Evolutionary conservation across 2,113 vertebrate species (phyloP).

Genomic region (Amphiprion ocellaris): DNA sequence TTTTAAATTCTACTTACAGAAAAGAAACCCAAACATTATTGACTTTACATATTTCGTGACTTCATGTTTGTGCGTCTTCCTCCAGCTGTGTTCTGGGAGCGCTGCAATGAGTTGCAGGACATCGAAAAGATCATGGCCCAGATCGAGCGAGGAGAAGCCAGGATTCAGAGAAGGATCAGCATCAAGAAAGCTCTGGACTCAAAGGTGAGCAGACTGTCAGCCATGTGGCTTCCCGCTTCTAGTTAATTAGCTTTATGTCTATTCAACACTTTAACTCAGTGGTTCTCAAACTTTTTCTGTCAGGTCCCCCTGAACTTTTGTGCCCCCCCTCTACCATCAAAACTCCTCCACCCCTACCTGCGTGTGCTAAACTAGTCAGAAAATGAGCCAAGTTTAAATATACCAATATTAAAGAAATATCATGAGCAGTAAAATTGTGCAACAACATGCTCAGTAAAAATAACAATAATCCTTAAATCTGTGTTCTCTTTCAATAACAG

Average conservation of each 20-base stretch:
- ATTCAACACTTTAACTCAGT: background rate
- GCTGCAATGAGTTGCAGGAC: constrained; percentile 98
- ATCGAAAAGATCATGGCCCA: constrained; percentile 99
- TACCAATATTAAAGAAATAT: no score
- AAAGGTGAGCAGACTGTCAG: constrained; percentile 85
- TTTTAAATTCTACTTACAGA: background rate
- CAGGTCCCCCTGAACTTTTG: no score
- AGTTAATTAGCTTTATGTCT: constrained; percentile 4
- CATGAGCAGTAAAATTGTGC: no score
- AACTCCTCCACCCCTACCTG: no score
- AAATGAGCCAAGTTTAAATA: no score
- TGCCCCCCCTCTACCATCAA: no score
- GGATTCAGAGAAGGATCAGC: constrained; percentile 98
- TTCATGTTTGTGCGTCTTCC: background rate
- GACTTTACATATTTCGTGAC: background rate
- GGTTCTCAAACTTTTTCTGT: no score
- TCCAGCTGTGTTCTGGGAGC: constrained; percentile 98
- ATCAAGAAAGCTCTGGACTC: constrained; percentile 99
- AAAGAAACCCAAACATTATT: background rate
- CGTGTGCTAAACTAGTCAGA: no score
- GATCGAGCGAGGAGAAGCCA: constrained; percentile 98
- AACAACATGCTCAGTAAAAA: no score
- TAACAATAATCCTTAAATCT: no score
- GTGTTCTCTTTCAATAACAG: no score
- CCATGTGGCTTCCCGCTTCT: background rate